Base-by-base conservation (phyloP, 1,140 invertebrate species). In the Lordiphosa clarofinis region DNA sequence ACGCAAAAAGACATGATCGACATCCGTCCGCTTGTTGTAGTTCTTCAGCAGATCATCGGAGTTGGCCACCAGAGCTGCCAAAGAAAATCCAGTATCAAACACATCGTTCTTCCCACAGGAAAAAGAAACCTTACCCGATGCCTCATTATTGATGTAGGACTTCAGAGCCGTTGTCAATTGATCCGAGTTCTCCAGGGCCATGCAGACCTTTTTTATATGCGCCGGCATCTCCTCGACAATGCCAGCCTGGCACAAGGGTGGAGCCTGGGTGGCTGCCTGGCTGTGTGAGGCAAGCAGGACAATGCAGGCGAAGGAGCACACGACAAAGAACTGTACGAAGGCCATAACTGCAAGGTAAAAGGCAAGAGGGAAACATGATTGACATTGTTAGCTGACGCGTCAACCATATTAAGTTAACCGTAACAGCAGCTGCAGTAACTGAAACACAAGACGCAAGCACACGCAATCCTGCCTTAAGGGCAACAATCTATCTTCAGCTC, bases 1-100 rank as follows among this genome's bases (percentile, higher is more conserved):
- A 70, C 94, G 92, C 60, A 95, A 90, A 74, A 94, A 95, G 38
- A 95, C 93, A 70, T 95, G 94, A 75, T 95, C 94, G 44, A 94
- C 92, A 87, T 95, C 94, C 74, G 94, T 93, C 53, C 94, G 91
- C 71, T 95, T 95, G 6, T 92, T 92, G 44, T 91, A 91, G 69
- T 87, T 87, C 38, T 72, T 73, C 24, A 81, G 12, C 36, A 88
- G 47, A 49, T 89, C 87, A 10, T 89, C 88, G 4, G 73, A 71
- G 46, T 78, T 81, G 28, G 78, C 68, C 37, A 89, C 66, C 13
- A 89, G 36, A 15, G 88, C 88, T 89, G 24, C 1, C 54, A 37
- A 12, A 36, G 21, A 47, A 59, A 39, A 42, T 47, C 6, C n/a
- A 36, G 19, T 3, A 42, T 28, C 12, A 35, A 24, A 28, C 3